Conservation (phyloP, 2,888 invertebrate species). For the Parochlus steinenii region DNA sequence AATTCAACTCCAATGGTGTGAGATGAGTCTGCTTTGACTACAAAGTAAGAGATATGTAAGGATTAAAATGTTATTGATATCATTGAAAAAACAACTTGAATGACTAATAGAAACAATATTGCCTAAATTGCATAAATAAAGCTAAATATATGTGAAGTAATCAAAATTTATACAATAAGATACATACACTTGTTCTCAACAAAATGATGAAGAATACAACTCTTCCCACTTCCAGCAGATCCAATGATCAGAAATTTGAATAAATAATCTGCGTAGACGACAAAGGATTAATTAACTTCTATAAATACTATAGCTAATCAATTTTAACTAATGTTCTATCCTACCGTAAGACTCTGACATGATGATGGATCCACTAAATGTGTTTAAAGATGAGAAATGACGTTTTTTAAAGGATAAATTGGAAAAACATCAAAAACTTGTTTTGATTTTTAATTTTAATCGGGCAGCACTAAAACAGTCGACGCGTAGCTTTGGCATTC, state of each 20-base stretch:
- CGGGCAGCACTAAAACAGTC: too few relatives aligned
- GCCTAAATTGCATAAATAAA: background rate
- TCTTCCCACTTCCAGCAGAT: constrained; percentile 70
- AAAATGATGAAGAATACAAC: constrained; percentile 67
- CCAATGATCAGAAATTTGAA: constrained; percentile 77
- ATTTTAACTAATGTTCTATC: constrained; percentile 5
- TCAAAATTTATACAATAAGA: constrained; percentile 1
- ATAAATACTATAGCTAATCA: constrained; percentile 8
- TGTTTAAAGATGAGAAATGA: too few relatives aligned
- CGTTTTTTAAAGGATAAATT: too few relatives aligned
- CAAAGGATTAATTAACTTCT: constrained; percentile 1
- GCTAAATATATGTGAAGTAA: constrained; percentile 3
- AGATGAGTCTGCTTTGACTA: constrained; percentile 68
- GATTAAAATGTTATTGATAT: background rate
- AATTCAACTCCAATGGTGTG: constrained; percentile 79
- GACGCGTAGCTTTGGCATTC: too few relatives aligned
- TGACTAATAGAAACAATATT: background rate
- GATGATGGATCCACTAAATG: too few relatives aligned
- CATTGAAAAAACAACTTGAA: background rate
- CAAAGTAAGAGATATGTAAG: constrained; percentile 17
- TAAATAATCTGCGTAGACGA: constrained; percentile 48
- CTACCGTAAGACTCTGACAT: constrained; percentile 19
- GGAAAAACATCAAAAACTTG: too few relatives aligned
- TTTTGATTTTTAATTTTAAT: too few relatives aligned
- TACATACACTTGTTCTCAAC: constrained; percentile 71